Conservation (phyloP, 2,888 invertebrate species). For the Ernsta delagoae region DNA sequence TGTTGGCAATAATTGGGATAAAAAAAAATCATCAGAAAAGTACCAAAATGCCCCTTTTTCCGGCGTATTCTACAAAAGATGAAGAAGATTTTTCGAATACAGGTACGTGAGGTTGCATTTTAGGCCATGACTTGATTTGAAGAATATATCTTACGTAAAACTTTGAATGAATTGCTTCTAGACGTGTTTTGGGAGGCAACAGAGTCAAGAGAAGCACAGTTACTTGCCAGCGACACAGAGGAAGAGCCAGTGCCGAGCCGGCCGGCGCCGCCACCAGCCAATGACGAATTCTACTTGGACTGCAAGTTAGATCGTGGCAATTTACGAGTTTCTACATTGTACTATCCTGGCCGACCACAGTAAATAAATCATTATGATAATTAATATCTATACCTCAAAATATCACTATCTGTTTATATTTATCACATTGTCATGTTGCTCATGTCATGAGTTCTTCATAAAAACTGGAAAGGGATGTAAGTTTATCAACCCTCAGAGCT, state of each 20-base stretch:
- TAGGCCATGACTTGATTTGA: no score
- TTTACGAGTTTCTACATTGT: conserved; percentile 85
- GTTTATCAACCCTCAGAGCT: no score
- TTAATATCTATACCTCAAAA: not conserved
- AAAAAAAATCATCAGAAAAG: not conserved
- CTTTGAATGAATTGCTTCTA: not conserved
- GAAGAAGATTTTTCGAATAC: conserved; percentile 23
- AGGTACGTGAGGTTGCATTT: not conserved
- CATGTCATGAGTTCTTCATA: no score
- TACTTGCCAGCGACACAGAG: conserved; percentile 65
- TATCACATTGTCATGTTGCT: no score
- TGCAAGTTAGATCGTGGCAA: conserved; percentile 83
- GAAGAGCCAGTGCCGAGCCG: conserved; percentile 39
- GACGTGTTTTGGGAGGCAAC: conserved; percentile 40
- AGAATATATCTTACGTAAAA: no score
- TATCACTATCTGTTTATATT: no score
- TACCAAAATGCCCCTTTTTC: conserved; percentile 46
- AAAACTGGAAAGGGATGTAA: no score
- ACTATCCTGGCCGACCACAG: conserved; percentile 86
- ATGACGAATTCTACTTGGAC: conserved; percentile 85
- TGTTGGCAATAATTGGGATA: no score
- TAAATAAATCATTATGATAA: conserved; percentile 57
- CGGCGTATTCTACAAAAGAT: conserved; percentile 42
- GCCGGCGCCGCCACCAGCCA: conserved; percentile 16
- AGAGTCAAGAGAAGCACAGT: conserved; percentile 51